A percentile compares a stretch with the other conserved stretches of the same genome.
These are phyloP conservation scores for Cyprinodon brontotheroides DNA, from an alignment of 2,113 vertebrate genomes.

Conservation along the genomic window DNA sequence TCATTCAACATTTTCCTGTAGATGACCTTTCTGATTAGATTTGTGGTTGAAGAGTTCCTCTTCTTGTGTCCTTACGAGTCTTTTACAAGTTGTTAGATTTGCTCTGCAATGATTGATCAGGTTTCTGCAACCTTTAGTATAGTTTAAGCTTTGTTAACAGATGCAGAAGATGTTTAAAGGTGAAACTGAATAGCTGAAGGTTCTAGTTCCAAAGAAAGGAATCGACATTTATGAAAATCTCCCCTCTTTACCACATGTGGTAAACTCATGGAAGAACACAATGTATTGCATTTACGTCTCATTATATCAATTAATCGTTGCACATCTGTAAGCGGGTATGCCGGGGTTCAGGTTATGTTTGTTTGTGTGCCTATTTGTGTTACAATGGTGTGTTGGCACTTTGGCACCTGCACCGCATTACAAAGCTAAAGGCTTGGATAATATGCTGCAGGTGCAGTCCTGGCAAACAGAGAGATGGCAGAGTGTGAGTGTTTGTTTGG, in stretches of 20 bases:
- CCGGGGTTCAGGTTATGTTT: constrained; percentile 49
- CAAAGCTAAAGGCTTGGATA: constrained; percentile 80
- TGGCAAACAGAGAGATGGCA: constrained; percentile 64
- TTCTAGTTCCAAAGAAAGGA: not conserved
- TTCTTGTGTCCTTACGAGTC: not conserved
- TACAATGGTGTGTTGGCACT: constrained; percentile 60
- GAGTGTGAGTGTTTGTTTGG: constrained; percentile 38
- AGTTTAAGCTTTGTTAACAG: not conserved
- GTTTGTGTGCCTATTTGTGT: constrained; percentile 55
- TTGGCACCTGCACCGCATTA: constrained; percentile 89
- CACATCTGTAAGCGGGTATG: constrained; percentile 70
- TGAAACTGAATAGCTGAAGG: not conserved
- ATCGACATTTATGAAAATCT: not conserved
- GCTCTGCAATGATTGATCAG: too few species aligned
- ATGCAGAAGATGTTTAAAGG: not conserved
- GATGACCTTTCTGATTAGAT: not conserved
- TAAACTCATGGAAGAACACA: constrained; percentile 36
- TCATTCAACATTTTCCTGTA: too few species aligned
- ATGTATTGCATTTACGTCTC: constrained; percentile 41
- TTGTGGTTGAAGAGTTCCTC: not conserved
- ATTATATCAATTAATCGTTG: constrained; percentile 67
- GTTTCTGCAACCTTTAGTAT: not conserved
- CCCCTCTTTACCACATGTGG: constrained; percentile 23
- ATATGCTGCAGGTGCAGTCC: constrained; percentile 88
- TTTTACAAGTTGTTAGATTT: too few species aligned